Evolutionary conservation across 2,113 vertebrate species (phyloP).

Genomic region (Phylloscopus whistleri): DNA sequence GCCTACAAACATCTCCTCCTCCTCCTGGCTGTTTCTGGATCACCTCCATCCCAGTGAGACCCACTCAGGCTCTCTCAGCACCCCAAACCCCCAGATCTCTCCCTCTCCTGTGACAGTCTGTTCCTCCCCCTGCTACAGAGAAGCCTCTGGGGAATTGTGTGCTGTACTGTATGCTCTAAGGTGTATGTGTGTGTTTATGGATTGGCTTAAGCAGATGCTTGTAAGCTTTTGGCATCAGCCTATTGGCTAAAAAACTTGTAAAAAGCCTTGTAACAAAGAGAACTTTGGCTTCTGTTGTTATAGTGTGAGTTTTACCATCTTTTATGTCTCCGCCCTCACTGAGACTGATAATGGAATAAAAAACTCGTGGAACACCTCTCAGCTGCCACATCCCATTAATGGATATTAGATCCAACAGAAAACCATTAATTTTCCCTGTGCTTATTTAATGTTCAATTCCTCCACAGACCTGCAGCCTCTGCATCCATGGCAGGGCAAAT

Average conservation of each 20-base stretch:
- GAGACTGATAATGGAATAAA: too few species aligned
- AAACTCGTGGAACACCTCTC: neutral
- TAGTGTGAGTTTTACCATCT: too few species aligned
- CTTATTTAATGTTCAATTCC: neutral
- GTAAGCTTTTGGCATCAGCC: neutral
- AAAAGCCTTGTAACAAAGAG: too few species aligned
- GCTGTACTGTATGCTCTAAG: neutral
- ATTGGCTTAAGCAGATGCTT: neutral
- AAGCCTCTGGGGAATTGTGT: neutral
- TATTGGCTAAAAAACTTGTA: neutral
- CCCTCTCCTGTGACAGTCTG: accelerated
- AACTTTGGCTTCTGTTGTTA: too few species aligned
- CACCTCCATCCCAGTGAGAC: neutral
- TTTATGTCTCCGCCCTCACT: too few species aligned
- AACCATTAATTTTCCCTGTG: neutral
- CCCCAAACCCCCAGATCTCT: neutral
- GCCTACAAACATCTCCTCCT: accelerated
- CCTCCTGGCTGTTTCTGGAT: neutral
- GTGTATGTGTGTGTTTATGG: neutral
- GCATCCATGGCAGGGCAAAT: neutral
- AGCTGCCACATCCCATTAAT: neutral
- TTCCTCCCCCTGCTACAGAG: neutral
- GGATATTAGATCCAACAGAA: neutral
- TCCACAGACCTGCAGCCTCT: neutral
- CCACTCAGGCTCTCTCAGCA: neutral